Evolutionary conservation across 2,888 invertebrate genomes (phyloP), one percentile per base, ranked within the genome.

Genomic region (Busseola fusca): DNA sequence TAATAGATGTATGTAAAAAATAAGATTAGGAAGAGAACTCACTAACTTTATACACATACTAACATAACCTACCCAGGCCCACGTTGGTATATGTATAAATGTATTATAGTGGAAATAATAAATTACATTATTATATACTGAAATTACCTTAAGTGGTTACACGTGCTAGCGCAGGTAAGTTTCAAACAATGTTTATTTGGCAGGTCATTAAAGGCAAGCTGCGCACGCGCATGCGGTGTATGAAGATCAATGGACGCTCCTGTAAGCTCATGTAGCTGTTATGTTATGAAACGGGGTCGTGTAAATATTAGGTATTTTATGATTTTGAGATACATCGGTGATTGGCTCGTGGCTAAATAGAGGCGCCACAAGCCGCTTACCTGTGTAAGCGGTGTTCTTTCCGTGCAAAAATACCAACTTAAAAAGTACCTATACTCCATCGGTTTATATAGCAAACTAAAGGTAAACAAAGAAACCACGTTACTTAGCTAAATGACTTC

Each of bases 151-250:
- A 54, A 56, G 40, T 37, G 48, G 30, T n/a, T n/a, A 27, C 50
- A 60, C 57, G 42, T 64, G 34, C 37, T 34, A 14, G 27, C 21
- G 3, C 9, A 9, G 48, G 68, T 52, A 57, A 50, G 37, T 45
- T 58, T 27, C 37, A 56, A 45, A 50, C 74, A 63, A 64, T 83
- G 80, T 85, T 85, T 84, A 85, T 74, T 63, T 58, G 62, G 56
- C 60, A 70, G 64, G 62, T 76, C 83, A 83, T 85, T 76, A 84
- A 83, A 84, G 69, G 74, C 64, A 64, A 69, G 68, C 65, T 80
- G 81, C 69, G 63, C 34, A 21, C 37, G 63, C 60, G 54, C 59
- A 34, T 30, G 37, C 48, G 34, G 48, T 58, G 42, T 40, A 50
- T 59, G 30, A 59, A 79, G 65, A 79, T 77, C 81, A 79, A 81